Percentiles rank a stretch among this genome's conserved stretches.
These are phyloP conservation scores for Heliconius ethilla DNA, from an alignment of 2,888 invertebrate species.

Conservation along the genomic window DNA sequence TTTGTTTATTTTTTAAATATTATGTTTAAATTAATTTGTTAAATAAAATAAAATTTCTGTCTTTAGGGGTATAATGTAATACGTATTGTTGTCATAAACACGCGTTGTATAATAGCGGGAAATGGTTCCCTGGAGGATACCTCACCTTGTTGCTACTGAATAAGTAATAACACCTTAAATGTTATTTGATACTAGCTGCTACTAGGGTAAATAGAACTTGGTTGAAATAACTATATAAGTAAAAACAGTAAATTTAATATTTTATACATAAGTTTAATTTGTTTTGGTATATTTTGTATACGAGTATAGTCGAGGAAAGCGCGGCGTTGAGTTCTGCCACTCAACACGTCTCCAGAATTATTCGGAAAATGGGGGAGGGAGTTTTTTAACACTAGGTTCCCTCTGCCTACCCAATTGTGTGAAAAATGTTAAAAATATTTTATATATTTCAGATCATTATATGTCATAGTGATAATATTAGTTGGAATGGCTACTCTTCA, in stretches of 20 bases:
- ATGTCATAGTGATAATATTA: slow-evolving; percentile 66
- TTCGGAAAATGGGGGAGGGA: too few relatives aligned
- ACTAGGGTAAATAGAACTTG: not conserved
- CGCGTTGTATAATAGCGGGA: not conserved
- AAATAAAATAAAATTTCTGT: not conserved
- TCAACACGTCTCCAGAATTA: too few relatives aligned
- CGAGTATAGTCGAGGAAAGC: too few relatives aligned
- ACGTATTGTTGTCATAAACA: slow-evolving; percentile 1
- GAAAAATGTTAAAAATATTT: too few relatives aligned
- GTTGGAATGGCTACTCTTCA: slow-evolving; percentile 73
- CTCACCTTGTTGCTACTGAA: slow-evolving; percentile 19
- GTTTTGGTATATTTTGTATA: too few relatives aligned
- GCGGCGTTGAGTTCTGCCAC: too few relatives aligned
- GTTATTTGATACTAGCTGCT: not conserved
- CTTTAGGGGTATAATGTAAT: not conserved
- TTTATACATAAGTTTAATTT: not conserved
- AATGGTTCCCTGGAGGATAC: not conserved
- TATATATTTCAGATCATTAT: slow-evolving; percentile 65
- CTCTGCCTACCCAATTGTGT: too few relatives aligned
- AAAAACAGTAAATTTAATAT: not conserved
- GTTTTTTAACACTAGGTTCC: too few relatives aligned
- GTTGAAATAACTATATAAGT: not conserved
- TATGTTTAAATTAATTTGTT: not conserved
- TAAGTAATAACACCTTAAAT: slow-evolving; percentile 10
- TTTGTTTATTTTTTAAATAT: slow-evolving; percentile 7